These are phyloP conservation scores for Hydrocynus forskahlii DNA, from an alignment of 2,797 vertebrate genomes.

Conservation along the genomic window DNA sequence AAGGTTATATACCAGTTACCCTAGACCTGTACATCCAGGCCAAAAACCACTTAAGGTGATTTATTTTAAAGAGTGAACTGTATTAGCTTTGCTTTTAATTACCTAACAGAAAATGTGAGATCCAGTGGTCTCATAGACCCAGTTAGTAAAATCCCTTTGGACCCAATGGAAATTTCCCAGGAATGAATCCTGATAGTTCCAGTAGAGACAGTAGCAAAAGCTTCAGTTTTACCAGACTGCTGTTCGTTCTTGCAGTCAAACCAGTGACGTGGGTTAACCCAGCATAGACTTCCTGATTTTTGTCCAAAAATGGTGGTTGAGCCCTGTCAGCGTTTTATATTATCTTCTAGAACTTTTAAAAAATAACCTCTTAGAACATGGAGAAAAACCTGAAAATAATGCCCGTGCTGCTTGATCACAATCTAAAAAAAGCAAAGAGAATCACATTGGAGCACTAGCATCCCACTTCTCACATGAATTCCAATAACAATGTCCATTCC, in stretches of 20 bases:
- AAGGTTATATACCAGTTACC: background rate
- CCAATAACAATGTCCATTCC: background rate
- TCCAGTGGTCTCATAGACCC: background rate
- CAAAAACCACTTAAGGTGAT: background rate
- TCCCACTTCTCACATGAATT: background rate
- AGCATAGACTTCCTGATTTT: background rate
- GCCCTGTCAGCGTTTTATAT: background rate
- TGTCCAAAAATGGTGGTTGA: background rate
- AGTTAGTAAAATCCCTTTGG: slow-evolving; percentile 9
- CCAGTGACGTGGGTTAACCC: background rate
- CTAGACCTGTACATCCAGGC: background rate
- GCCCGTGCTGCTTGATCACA: background rate
- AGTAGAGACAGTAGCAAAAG: background rate
- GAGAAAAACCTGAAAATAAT: background rate
- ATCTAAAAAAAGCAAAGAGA: background rate
- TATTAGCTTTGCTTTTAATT: background rate
- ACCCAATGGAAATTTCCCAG: background rate
- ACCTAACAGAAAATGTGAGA: background rate
- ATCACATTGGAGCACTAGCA: background rate
- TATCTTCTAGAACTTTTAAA: background rate
- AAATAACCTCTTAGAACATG: background rate
- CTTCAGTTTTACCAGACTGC: background rate
- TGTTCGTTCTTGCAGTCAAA: background rate
- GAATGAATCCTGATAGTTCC: background rate
- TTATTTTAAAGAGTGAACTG: background rate